These are phyloP conservation scores for Pogonomyrmex barbatus DNA, from an alignment of 1,140 invertebrate genomes.

Conservation along the genomic window DNA sequence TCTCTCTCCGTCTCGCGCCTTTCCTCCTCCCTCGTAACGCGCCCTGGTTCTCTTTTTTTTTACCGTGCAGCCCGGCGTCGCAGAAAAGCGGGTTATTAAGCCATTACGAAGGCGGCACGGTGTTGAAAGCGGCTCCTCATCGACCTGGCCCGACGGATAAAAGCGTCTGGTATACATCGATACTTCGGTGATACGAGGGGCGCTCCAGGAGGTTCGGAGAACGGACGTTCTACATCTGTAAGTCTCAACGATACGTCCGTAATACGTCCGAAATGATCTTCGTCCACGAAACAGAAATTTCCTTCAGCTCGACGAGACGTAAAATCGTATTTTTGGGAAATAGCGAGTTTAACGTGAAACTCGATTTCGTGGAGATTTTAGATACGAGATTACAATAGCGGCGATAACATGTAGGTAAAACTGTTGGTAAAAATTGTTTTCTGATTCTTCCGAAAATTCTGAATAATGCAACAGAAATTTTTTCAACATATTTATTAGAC, in stretches of 20 bases:
- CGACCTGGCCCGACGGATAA: conserved; percentile 36
- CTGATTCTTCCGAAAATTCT: background rate
- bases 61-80: conserved; percentile 32
- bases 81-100: conserved; percentile 62
- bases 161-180: conserved; percentile 49
- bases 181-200: conserved; percentile 29
- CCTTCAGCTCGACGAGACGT: background rate
- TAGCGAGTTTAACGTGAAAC: background rate
- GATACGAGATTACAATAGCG: background rate
- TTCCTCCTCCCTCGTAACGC: background rate
- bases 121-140: conserved; percentile 59
- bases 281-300: background rate
- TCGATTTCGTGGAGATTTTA: background rate
- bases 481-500: background rate
- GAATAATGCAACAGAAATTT: background rate
- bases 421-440: too few relatives aligned
- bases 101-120: conserved; percentile 55
- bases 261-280: background rate
- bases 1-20: background rate
- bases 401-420: background rate
- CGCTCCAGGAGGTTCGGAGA: background rate
- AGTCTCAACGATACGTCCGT: conserved; percentile 20
- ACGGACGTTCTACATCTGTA: background rate
- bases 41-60: conserved; percentile 24
- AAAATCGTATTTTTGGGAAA: background rate